Evolutionary conservation across 23 tunicate genomes (phyloP), one percentile per base, ranked within the genome.

Genomic region (Diplosoma virens): DNA sequence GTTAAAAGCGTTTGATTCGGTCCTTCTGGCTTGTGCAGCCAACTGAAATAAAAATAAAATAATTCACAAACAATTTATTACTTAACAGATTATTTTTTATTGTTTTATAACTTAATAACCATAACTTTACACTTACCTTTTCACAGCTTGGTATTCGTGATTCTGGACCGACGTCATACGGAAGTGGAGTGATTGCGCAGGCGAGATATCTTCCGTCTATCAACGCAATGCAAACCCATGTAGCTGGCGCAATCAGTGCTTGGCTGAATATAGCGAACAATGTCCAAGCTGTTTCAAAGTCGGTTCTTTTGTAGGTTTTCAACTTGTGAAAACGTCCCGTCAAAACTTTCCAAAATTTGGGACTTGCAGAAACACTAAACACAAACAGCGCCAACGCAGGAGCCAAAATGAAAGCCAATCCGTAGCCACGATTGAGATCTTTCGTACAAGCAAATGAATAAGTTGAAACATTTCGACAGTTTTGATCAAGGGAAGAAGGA

Each of bases 201-300:
- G 90, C 90, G 46, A 61, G 66, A 28, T 67, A 84, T 20, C 61
- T 52, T 17, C 90, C 90, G 41, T 84, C 83, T 0, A 84, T 47
- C 17, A 84, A 45, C 6, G 82, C 78, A 30, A 77, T 47, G 41
- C 58, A 53, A 24, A 84, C 61, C 90, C 90, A 84, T 6, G 83
- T 67, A n/a, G 77, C 1, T 5, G 90, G 90, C 14, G 90, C 73
- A 14, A 84, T 58, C 48, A 83, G 11, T 2, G 82, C 35, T 1
- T 58, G 34, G 18, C 47, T 59, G 2, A 25, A 6, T 4, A 47
- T 23, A 3, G 61, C 3, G 5, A 7, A 50, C 6, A 72, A 23
- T 17, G 74, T 67, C 52, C 23, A 35, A 6, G 74, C 3, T 16
- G 52, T 22, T 7, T 47, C 61, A 2, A 24, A 33, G n/a, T 3